phyloP scores from a whole-genome alignment of 2,113 vertebrate genomes.

The Calyptomena viridis region DNA sequence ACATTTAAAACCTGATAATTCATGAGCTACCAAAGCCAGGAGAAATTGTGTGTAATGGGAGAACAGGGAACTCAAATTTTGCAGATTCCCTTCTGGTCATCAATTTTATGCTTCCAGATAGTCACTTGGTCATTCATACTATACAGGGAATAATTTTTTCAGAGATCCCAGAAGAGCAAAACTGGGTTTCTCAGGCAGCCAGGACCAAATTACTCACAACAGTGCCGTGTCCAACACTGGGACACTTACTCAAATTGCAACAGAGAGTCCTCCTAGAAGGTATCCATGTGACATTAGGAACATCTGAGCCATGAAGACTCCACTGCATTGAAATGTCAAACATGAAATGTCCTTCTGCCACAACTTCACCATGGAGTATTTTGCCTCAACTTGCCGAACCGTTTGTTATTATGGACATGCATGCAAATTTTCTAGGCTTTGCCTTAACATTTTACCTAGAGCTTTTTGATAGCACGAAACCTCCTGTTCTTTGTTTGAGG shows the following conservation, averaged over 20 bases:
- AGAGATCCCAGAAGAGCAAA: neutral
- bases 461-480: neutral
- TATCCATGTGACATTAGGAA: neutral
- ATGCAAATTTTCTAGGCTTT: neutral
- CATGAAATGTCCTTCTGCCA: neutral
- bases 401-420: neutral
- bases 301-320: neutral
- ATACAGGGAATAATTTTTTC: neutral
- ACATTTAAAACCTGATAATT: conserved; percentile 10
- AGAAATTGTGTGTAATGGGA: neutral
- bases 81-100: neutral
- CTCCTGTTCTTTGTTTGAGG: neutral
- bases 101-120: neutral
- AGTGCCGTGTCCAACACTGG: neutral
- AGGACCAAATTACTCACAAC: neutral
- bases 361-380: fast-evolving
- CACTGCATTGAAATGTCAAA: neutral
- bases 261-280: neutral
- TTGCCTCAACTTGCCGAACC: neutral
- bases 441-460: neutral
- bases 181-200: neutral
- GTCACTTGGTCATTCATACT: neutral
- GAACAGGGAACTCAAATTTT: neutral
- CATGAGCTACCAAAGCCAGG: neutral
- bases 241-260: neutral